Evolutionary conservation across 2,797 vertebrate species (phyloP).

Genomic region (Lithobates pipiens): DNA sequence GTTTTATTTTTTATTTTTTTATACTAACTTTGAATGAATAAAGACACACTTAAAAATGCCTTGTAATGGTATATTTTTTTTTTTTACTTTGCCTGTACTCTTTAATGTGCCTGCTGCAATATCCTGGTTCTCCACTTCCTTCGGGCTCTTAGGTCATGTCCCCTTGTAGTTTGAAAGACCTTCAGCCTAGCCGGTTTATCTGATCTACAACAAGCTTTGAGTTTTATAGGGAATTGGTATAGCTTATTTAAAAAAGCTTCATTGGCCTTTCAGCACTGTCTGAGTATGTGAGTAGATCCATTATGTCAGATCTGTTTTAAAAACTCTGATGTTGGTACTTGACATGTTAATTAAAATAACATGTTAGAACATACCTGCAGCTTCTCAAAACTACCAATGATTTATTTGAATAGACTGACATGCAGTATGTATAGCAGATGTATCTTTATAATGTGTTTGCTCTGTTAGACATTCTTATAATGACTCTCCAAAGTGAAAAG

Average conservation of each 20-base stretch:
- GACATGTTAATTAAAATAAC: constrained; percentile 56
- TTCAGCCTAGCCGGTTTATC: constrained; percentile 20
- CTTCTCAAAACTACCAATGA: constrained; percentile 43
- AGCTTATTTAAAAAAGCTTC: constrained; percentile 28
- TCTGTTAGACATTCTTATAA: constrained; percentile 49
- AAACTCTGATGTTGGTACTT: constrained; percentile 45
- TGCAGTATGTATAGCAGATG: constrained; percentile 52
- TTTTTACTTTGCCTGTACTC: no score
- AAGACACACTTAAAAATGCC: no score
- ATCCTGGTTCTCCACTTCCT: no score
- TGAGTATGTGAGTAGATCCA: constrained; percentile 33
- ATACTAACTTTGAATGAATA: no score
- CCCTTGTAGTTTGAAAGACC: not conserved
- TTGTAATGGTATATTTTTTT: no score
- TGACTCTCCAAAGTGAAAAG: constrained; percentile 45
- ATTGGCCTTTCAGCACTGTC: constrained; percentile 16
- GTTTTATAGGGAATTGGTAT: constrained; percentile 17
- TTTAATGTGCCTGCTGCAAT: no score
- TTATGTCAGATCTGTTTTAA: constrained; percentile 41
- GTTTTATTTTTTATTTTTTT: no score
- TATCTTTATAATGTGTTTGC: constrained; percentile 51
- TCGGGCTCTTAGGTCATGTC: not conserved
- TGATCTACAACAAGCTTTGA: constrained; percentile 21
- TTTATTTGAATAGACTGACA: constrained; percentile 56
- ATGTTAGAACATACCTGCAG: constrained; percentile 58